Base-by-base conservation (phyloP, 2,113 vertebrate species). In the western clawed frog (Xenopus tropicalis) region DNA sequence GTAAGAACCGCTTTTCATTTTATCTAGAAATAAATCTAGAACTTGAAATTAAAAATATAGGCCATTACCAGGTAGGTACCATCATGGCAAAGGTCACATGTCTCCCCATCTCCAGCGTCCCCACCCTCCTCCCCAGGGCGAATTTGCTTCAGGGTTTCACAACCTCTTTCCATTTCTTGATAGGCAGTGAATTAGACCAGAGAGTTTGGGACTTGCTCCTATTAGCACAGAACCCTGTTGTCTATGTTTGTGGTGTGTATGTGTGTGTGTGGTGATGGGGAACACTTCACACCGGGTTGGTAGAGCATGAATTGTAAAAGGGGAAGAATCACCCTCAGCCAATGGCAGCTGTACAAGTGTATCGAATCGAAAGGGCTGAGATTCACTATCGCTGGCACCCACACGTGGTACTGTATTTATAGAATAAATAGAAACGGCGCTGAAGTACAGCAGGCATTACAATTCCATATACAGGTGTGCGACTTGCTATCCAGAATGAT, bases 1-100 rank as follows among this genome's bases (percentile, higher is more conserved):
- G 95, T 97, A 94, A 94, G 94, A 88, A 54, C 9, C 46, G 11
- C 1, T 48, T 14, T 17, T 48, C 16, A 48, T 17, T 48, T 14
- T 48, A 48, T 48, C 4, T 13, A 48, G n/a, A n/a, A n/a, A n/a
- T n/a, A n/a, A n/a, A n/a, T n/a, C n/a, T n/a, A n/a, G n/a, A n/a
- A n/a, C n/a, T n/a, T n/a, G n/a, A n/a, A n/a, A 14, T 17, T 10
- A 14, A 48, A 13, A 48, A 48, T 48, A 11, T 10, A 10, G 29
- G 46, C 14, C 12, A 1, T 17, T 48, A 48, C 46, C 5, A 48
- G 16, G 12, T 13, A 48, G 12, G 2, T 48, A 48, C 16, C 46
- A 48, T 48, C 16, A 48, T 10, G 14, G 6, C 14, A 16, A 48
- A 11, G 2, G 6, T 5, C 29, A 37, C 5, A 37, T 37, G 6